Conservation (phyloP, 2,113 vertebrate genomes). For the Nipponia nippon region DNA sequence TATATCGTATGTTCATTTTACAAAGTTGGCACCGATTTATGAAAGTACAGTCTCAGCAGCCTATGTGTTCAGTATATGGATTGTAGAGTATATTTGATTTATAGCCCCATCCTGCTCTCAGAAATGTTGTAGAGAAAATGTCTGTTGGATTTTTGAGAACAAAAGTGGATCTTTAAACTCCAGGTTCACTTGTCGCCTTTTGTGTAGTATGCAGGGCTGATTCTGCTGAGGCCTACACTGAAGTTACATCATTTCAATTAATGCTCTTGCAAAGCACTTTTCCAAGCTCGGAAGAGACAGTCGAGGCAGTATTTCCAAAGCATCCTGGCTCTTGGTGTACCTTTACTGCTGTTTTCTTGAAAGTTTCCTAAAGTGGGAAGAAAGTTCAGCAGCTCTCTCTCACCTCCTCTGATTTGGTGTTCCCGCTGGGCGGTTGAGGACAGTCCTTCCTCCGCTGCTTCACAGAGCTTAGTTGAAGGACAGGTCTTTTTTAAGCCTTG, state of each 20-base stretch:
- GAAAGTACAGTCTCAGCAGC: not conserved
- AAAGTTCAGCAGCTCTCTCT: not conserved
- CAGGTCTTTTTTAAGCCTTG: not conserved
- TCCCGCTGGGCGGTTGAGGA: not conserved
- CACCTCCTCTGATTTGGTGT: not conserved
- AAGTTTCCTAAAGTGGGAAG: not conserved
- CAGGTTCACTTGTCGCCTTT: not conserved
- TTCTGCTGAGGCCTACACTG: not conserved
- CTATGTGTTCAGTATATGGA: not conserved
- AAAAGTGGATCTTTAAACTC: not conserved
- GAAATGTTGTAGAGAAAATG: not conserved
- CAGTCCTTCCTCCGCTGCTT: not conserved
- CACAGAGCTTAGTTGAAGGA: not conserved
- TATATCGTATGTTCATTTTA: not conserved
- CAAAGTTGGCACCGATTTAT: not conserved
- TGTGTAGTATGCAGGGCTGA: not conserved
- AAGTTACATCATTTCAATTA: not conserved
- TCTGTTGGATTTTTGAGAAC: not conserved
- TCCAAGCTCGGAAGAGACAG: not conserved
- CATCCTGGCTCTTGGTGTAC: not conserved
- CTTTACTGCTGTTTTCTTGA: not conserved
- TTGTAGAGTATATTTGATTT: not conserved
- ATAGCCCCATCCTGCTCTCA: not conserved
- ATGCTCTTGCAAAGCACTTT: not conserved
- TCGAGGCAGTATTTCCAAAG: not conserved